Evolutionary conservation across 2,888 invertebrate species (phyloP).

Genomic region (Plemyria rubiginata): DNA sequence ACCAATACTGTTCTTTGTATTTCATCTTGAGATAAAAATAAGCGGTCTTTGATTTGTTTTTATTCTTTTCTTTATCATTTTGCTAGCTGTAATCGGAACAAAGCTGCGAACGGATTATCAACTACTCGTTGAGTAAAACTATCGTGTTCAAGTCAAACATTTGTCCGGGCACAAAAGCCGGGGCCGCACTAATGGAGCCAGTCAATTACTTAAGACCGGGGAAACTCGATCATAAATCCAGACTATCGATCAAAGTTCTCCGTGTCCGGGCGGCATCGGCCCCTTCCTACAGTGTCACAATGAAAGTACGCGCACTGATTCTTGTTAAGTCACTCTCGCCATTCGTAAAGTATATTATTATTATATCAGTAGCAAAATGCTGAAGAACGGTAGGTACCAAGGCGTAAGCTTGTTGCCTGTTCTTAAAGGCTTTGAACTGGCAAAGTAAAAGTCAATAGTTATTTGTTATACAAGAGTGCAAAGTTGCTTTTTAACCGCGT

Average conservation of each 20-base stretch:
- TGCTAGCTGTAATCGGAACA: not conserved
- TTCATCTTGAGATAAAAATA: too few relatives aligned
- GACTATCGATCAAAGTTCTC: constrained; percentile 80
- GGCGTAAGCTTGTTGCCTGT: too few relatives aligned
- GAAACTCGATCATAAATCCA: constrained; percentile 79
- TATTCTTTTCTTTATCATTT: too few relatives aligned
- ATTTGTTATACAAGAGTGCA: too few relatives aligned
- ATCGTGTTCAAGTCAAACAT: constrained; percentile 46
- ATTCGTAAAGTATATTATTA: too few relatives aligned
- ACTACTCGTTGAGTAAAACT: constrained; percentile 6
- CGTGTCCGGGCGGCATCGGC: constrained; percentile 53
- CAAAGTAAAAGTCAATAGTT: too few relatives aligned
- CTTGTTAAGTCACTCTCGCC: not conserved
- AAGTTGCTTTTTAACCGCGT: too few relatives aligned
- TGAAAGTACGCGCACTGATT: constrained; percentile 15
- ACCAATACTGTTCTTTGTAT: too few relatives aligned
- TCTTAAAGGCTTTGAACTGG: too few relatives aligned
- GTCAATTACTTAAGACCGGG: constrained; percentile 82
- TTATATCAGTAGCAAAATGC: too few relatives aligned
- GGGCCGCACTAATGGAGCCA: constrained; percentile 73
- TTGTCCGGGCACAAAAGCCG: constrained; percentile 47
- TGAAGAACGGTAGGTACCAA: too few relatives aligned
- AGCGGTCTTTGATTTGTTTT: too few relatives aligned
- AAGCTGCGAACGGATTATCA: not conserved
- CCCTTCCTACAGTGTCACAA: constrained; percentile 29